Evolutionary conservation across 2,797 vertebrate genomes (phyloP), one percentile per base, ranked within the genome.

Genomic region (Stomatorhinus walkeri): DNA sequence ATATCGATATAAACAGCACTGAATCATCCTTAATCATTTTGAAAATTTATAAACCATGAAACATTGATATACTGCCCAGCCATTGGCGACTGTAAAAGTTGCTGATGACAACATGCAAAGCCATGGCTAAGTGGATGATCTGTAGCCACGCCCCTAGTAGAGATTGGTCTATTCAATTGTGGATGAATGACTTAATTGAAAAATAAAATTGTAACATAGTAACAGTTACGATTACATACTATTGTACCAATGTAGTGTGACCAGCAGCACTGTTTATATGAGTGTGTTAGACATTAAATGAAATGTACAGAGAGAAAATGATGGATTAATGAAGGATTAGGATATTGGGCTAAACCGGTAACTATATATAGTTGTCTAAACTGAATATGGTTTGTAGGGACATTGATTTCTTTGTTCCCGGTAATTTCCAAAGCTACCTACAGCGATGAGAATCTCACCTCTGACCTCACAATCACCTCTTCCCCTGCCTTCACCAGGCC

Each of bases 401-500:
- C 64, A 72, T 64, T 24, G 28, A 14, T 72, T 36, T 72, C 28
- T 36, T 72, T 36, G 64, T 16, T 32, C 32, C 32, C 4, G 64
- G 36, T 16, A 16, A 72, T 72, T 72, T 72, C 28, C 64, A 36
- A 5, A 16, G 12, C 12, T 36, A 1, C 64, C 12, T 16, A 36
- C 64, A 16, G 32, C 4, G 12, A 72, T 36, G 64, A 72, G 64
- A 9, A 85, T 88, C 91, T 93, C 88, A 96, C 96, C 94, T 96
- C 91, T 16, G 89, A 64, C 0, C 56, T 90, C 32, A 94, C 94
- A 0, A 91, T 87, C 22, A 90, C 22, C 90, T 96, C 95, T 88
- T 96, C 95, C 28, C 90, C 94, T 2, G 91, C 92, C 93, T 95
- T 96, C 86, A 94, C 91, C 3, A 94, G 94, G 88, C 96, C 96